Evolutionary conservation across 2,113 vertebrate genomes (phyloP).

Genomic region (Amblyornis subalaris): DNA sequence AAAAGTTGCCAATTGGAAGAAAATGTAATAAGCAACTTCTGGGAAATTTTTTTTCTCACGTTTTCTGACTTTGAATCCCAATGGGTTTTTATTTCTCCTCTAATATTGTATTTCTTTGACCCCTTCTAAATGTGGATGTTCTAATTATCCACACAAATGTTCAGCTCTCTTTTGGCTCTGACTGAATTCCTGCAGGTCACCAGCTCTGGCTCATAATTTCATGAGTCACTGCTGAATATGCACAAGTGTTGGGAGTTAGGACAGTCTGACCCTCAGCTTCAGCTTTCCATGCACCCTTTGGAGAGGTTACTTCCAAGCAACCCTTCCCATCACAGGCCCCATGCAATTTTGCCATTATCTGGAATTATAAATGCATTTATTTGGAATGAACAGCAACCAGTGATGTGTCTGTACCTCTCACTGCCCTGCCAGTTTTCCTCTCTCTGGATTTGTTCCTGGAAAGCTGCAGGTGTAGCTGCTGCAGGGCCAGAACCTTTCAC

Average conservation of each 20-base stretch:
- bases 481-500: not conserved
- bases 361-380: not conserved
- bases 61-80: not conserved
- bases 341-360: not conserved
- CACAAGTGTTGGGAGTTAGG: not conserved
- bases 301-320: not conserved
- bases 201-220: conserved; percentile 9
- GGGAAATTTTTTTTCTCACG: not conserved
- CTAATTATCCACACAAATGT: not conserved
- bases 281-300: not conserved
- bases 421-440: not conserved
- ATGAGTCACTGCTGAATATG: conserved; percentile 49
- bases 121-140: not conserved
- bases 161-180: not conserved
- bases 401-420: not conserved
- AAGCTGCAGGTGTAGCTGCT: not conserved
- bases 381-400: not conserved
- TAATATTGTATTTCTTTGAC: not conserved
- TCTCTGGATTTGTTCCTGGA: not conserved
- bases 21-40: not conserved
- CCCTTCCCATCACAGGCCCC: not conserved
- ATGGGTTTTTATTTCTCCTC: not conserved
- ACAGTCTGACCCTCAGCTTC: conserved; percentile 30
- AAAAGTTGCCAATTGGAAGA: not conserved
- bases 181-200: conserved; percentile 29